Conservation (phyloP, 2,888 invertebrate genomes). For the Dryococelus australis region DNA sequence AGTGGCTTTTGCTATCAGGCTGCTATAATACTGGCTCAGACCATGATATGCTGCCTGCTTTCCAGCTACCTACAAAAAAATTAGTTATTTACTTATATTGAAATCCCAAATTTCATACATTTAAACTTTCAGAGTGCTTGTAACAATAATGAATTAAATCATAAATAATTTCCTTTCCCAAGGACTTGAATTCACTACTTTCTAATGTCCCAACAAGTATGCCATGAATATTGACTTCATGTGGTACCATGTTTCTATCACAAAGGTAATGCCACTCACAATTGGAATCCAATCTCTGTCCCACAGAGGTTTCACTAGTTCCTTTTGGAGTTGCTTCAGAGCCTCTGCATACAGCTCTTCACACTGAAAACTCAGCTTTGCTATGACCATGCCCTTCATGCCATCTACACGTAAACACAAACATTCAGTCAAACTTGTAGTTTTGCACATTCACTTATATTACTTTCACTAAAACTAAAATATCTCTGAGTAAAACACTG, state of each 20-base stretch:
- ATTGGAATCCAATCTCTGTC: constrained; percentile 86
- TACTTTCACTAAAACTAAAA: background rate
- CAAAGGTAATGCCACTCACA: constrained; percentile 60
- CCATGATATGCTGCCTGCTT: constrained; percentile 92
- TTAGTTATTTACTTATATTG: constrained; percentile 11
- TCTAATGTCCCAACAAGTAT: too few species aligned
- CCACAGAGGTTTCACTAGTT: constrained; percentile 82
- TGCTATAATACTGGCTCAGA: constrained; percentile 89
- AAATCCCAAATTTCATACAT: background rate
- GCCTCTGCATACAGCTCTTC: constrained; percentile 95
- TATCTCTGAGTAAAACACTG: too few species aligned
- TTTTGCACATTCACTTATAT: background rate
- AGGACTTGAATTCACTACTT: too few species aligned
- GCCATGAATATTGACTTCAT: too few species aligned
- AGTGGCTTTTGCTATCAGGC: constrained; percentile 77
- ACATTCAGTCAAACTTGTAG: background rate
- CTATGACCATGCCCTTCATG: constrained; percentile 94
- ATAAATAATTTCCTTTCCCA: background rate
- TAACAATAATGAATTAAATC: constrained; percentile 34
- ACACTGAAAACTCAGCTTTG: constrained; percentile 90
- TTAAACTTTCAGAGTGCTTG: background rate
- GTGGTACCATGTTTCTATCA: too few species aligned
- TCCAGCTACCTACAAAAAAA: constrained; percentile 69
- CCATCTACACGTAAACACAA: constrained; percentile 67
- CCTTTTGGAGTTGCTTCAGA: constrained; percentile 84